Base-by-base conservation (phyloP, 2,888 invertebrate species). In the Cheilosia scutellata region DNA sequence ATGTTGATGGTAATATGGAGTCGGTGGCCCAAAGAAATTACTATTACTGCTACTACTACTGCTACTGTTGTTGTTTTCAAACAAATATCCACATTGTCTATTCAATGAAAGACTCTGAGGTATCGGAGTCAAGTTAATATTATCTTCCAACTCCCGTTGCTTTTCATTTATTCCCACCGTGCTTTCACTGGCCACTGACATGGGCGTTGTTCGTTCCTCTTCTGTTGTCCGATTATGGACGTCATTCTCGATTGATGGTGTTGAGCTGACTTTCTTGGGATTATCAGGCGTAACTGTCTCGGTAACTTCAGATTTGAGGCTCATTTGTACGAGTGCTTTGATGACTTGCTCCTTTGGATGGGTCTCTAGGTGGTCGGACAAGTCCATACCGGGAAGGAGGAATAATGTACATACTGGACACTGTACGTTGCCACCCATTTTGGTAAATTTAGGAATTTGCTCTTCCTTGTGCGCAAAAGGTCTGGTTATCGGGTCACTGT, bases 331-430 rank as follows among this genome's bases (percentile, higher is more conserved):
- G 87, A 97, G 93, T 29, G 97, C 97, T 91, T 95, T 96, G 89
- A 97, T 97, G 65, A 97, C 96, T 93, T 96, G 96, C 89, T 97
- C 97, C 92, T 97, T 97, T 51, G 97, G 97, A 93, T 97, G 97
- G 31, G 96, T 97, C 90, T 96, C 95, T 91, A 97, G 93, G 91
- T 97, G 97, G 87, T 95, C 95, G 91, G 96, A 96, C 88, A 97
- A 93, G 80, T 95, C 95, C 93, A 97, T 97, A 76, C 97, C 97
- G 93, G 96, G 96, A 88, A 96, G 95, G 88, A 97, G 93, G 92
- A 95, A 97, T 87, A 97, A 93, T 47, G 97, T 97, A 93, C 97
- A 97, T 88, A 97, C 97, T 71, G 97, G 97, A 92, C 97, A 97
- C 91, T 94, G 94, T 89, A 94, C 90, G 82, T 90, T 91, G 82